These are phyloP conservation scores for Hucho hucho DNA, from an alignment of 2,113 vertebrate genomes.

Conservation along the genomic window DNA sequence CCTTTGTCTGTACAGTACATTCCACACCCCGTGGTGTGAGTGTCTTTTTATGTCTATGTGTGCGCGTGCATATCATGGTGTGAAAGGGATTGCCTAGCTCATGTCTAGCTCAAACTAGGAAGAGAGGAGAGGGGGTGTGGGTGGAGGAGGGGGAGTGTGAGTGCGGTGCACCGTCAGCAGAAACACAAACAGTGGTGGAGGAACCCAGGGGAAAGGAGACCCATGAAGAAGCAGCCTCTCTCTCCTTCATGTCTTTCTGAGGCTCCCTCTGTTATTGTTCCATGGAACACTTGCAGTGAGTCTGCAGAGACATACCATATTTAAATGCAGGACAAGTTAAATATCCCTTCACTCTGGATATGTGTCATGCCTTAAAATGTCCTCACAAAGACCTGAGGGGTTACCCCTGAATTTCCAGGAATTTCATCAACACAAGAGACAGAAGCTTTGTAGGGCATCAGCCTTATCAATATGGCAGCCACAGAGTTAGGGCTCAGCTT, in stretches of 20 bases:
- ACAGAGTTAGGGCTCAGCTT: too few relatives aligned
- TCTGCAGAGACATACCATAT: too few relatives aligned
- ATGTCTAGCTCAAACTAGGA: neutral
- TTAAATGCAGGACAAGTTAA: too few relatives aligned
- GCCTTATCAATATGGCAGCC: too few relatives aligned
- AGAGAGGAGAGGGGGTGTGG: conserved; percentile 2
- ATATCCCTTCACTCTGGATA: too few relatives aligned
- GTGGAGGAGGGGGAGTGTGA: conserved; percentile 25
- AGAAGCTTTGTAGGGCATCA: too few relatives aligned
- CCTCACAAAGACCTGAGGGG: too few relatives aligned
- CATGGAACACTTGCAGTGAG: too few relatives aligned
- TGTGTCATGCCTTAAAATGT: too few relatives aligned
- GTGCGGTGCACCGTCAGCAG: conserved; percentile 56
- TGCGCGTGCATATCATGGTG: conserved; percentile 3
- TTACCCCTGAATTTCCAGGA: too few relatives aligned
- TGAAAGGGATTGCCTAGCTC: conserved; percentile 19
- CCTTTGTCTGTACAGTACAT: neutral
- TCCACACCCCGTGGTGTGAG: neutral
- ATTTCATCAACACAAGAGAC: too few relatives aligned
- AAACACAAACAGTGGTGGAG: conserved; percentile 46
- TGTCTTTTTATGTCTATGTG: neutral
- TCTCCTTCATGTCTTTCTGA: neutral
- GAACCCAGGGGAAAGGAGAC: conserved; percentile 24
- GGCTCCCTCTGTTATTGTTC: neutral
- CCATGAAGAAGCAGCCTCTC: neutral